Base-by-base conservation (phyloP, 23 tunicate species). In the Aplidium turbinatum region DNA sequence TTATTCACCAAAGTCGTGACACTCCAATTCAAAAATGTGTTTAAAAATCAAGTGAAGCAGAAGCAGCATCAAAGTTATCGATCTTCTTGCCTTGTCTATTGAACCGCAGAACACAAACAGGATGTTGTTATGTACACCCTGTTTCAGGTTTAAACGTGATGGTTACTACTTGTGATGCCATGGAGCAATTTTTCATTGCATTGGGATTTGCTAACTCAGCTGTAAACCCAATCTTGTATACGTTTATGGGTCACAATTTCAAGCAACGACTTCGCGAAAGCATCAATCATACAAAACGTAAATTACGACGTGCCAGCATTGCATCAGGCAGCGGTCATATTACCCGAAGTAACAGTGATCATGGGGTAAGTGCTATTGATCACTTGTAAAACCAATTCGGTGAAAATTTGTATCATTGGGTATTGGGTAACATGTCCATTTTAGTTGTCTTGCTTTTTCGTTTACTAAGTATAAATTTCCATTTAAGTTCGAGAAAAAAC, bases 191-290 rank as follows among this genome's bases (percentile, higher is more conserved):
- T 25, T 70, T 88, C 21, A 75, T 54, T 25, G 90, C 97, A 9
- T 60, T 90, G 52, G 87, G 86, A 13, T 90, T 78, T 58, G 47
- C 85, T 0, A 90, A 90, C 63, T 82, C 97, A 1, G 97, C 97
- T 22, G 68, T 90, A 16, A 90, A 90, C 65, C 97, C 97, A 33
- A 71, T 90, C 39, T 48, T 90, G 76, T 90, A 90, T 81, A 90
- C 80, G 25, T 83, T 90, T 73, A 38, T 90, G 42, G 87, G 97
- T 5, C 88, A 90, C 35, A 90, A 90, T 72, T 90, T 90, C 42
- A 54, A 62, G 19, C 64, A 72, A 29, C 62, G 97, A 3, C 75
- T 90, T 18, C 32, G 62, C 58, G 87, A 83, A 70, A 90, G 97
- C 35, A 34, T 90, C 19, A 36, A 71, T 2, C 57, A 45, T 50